Evolutionary conservation across 2,888 invertebrate genomes (phyloP).

Genomic region (Hemistola chrysoprasaria): DNA sequence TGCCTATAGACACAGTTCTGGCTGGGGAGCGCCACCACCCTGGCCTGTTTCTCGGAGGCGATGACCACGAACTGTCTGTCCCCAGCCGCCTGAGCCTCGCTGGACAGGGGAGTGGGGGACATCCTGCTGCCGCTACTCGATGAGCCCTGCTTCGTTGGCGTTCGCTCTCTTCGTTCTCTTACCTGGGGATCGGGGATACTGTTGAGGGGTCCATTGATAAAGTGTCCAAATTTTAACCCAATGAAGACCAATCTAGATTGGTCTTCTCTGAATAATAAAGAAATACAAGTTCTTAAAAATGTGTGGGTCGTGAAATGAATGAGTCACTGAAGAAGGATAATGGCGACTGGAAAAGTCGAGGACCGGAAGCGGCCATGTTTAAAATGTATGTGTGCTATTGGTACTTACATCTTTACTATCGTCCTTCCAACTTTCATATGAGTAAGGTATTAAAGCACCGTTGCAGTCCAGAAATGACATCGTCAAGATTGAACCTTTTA

Average conservation of each 20-base stretch:
- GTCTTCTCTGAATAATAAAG: too few species aligned
- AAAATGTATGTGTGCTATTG: too few species aligned
- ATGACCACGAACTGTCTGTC: conserved; percentile 97
- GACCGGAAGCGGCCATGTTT: too few species aligned
- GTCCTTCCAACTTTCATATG: conserved; percentile 96
- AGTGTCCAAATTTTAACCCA: not conserved
- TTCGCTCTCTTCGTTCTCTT: conserved; percentile 71
- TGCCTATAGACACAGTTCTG: conserved; percentile 97
- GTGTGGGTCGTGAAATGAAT: too few species aligned
- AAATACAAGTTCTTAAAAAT: too few species aligned
- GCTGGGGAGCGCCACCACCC: conserved; percentile 96
- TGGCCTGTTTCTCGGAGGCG: conserved; percentile 96
- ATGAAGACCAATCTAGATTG: too few species aligned
- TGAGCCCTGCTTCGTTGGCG: conserved; percentile 84
- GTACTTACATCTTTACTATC: conserved; percentile 86
- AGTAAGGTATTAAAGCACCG: conserved; percentile 94
- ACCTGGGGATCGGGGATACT: conserved; percentile 35
- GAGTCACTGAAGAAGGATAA: too few species aligned
- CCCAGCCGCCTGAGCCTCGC: conserved; percentile 52
- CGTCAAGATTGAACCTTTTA: conserved; percentile 96
- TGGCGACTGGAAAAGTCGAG: too few species aligned
- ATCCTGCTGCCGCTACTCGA: conserved; percentile 85
- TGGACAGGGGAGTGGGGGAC: conserved; percentile 86
- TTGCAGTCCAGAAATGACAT: conserved; percentile 98
- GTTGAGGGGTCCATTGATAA: not conserved